Percentiles rank a stretch among this genome's conserved stretches.
Conservation (phyloP, 2,113 vertebrate genomes). For the Esox niger region DNA sequence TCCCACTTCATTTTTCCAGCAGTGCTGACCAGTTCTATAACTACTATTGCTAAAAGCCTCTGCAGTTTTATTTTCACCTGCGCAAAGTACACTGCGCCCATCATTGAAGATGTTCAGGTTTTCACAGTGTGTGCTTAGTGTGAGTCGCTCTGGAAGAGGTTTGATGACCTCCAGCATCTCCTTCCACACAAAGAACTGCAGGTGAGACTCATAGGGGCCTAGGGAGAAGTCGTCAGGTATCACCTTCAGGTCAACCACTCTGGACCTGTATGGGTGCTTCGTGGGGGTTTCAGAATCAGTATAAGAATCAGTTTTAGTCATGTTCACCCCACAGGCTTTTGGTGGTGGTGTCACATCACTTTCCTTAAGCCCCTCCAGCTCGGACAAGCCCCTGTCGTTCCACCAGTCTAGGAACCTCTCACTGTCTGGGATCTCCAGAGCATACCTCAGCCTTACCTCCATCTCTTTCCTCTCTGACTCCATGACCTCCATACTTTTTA, state of each 20-base stretch:
- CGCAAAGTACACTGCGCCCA: slow-evolving; percentile 26
- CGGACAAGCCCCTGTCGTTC: slow-evolving; percentile 29
- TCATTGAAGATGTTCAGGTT: slow-evolving; percentile 36
- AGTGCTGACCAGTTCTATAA: slow-evolving; percentile 43
- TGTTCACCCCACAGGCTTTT: too few species aligned
- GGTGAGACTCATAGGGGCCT: slow-evolving; percentile 53
- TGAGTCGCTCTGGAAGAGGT: slow-evolving; percentile 22
- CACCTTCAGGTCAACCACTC: slow-evolving; percentile 18
- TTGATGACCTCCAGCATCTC: slow-evolving; percentile 56
- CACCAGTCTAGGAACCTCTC: slow-evolving; percentile 48
- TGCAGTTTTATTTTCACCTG: slow-evolving; percentile 1
- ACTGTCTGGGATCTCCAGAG: slow-evolving; percentile 20
- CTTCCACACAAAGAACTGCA: slow-evolving; percentile 63
- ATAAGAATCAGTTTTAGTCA: too few species aligned
- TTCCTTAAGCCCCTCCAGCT: slow-evolving; percentile 16
- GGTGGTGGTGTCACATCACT: not conserved
- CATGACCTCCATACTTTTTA: slow-evolving; percentile 18
- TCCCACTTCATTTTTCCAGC: slow-evolving; percentile 55
- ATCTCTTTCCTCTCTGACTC: slow-evolving; percentile 36
- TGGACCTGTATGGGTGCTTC: slow-evolving; percentile 7
- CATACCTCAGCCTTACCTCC: slow-evolving; percentile 6
- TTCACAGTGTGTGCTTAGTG: not conserved
- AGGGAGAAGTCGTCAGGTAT: slow-evolving; percentile 29
- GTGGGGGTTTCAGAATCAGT: slow-evolving; percentile 6
- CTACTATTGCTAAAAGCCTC: slow-evolving; percentile 4